Evolutionary conservation across 2,888 invertebrate species (phyloP).

Genomic region (Electrophaes corylata): DNA sequence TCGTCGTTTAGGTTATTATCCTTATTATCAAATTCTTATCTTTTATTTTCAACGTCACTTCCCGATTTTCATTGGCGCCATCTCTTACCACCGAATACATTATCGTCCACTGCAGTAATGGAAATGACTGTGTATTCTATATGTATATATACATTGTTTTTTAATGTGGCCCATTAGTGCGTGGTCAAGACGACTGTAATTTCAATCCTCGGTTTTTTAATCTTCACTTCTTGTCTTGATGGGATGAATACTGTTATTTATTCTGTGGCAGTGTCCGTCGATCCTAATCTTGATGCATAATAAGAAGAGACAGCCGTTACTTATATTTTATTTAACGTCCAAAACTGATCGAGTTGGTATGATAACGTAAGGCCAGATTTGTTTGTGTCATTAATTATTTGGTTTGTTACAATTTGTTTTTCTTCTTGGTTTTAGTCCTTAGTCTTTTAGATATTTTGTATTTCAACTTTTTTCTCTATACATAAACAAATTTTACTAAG

Average conservation of each 20-base stretch:
- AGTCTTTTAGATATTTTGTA: background rate
- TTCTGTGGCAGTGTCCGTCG: constrained; percentile 65
- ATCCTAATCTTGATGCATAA: constrained; percentile 79
- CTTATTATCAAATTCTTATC: constrained; percentile 45
- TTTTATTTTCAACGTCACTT: constrained; percentile 42
- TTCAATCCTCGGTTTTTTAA: constrained; percentile 73
- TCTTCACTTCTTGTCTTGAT: constrained; percentile 72
- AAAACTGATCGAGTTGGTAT: constrained; percentile 73
- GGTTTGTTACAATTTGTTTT: constrained; percentile 52
- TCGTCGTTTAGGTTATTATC: constrained; percentile 14
- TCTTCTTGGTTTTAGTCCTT: background rate
- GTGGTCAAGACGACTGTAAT: constrained; percentile 76
- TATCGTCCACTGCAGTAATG: constrained; percentile 67
- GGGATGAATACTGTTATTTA: constrained; percentile 55
- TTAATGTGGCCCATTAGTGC: constrained; percentile 80
- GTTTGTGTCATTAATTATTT: constrained; percentile 76
- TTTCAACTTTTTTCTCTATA: constrained; percentile 11
- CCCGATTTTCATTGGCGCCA: constrained; percentile 55
- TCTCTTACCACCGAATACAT: constrained; percentile 57
- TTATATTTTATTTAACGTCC: constrained; percentile 83
- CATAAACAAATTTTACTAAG: constrained; percentile 43
- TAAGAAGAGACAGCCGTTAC: constrained; percentile 82
- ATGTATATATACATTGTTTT: constrained; percentile 42
- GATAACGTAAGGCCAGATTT: constrained; percentile 75
- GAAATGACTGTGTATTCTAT: constrained; percentile 51